Evolutionary conservation across 2,113 vertebrate genomes (phyloP), one percentile per base, ranked within the genome.

Genomic region (Solenodon paradoxus): DNA sequence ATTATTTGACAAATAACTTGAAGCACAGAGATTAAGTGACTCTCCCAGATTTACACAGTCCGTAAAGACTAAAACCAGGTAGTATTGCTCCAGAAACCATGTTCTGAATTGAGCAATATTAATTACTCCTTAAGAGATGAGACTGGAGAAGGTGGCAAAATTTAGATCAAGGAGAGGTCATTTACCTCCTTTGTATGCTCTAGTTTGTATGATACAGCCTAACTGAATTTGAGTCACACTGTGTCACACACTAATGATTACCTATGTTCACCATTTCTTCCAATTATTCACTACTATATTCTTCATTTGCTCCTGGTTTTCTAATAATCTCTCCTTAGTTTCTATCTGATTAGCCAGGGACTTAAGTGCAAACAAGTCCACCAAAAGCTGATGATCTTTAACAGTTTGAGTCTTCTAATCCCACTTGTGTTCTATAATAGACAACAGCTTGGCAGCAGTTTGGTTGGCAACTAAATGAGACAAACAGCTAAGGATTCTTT

Each of bases 401-500:
- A 80, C 86, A 71, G 9, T n/a, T 10, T 0, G 3, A 92, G 38
- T 9, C 16, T 74, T 91, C 22, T 74, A 89, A 30, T 47, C 13
- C 53, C 51, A 28, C 51, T 83, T 94, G 93, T 87, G 84, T 69
- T 78, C 64, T 94, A 59, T 71, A 61, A 69, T 51, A 15, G 42
- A 49, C 12, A 82, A 96, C 81, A 94, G 80, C 8, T 81, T 94
- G 49, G 74, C 49, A 55, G 1, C 20, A 79, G 40, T 94, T 93
- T 19, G 5, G 71, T 28, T 89, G 53, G 72, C 79, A 95, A 95
- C 84, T 89, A 96, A 92, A 86, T 30, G 64, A 96, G 88, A 96
- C 88, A 61, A 97, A 96, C 40, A 88, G 63, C 53, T 63, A 95
- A 90, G 30, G 49, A 59, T 93, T 97, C 82, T 90, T 28, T 42